A percentile compares a stretch with the other conserved stretches of the same genome.
phyloP scores from a whole-genome alignment of 2,888 invertebrate genomes.

The Cynaeus angustus region DNA sequence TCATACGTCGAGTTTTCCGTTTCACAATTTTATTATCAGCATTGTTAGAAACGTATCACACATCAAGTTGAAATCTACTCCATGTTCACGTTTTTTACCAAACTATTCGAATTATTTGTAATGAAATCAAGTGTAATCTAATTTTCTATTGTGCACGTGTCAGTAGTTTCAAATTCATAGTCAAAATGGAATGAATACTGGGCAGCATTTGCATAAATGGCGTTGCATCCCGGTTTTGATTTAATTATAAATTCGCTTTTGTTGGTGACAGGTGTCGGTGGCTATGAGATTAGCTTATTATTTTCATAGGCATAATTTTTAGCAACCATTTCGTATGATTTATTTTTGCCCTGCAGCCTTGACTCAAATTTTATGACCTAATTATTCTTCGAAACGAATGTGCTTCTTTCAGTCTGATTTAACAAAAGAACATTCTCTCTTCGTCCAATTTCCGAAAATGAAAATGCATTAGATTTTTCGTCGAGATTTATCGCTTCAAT shows the following conservation, averaged over 20 bases:
- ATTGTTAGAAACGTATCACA: too few species aligned
- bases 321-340: too few species aligned
- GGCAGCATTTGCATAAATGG: slow-evolving; percentile 23
- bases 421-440: neutral
- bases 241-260: slow-evolving; percentile 6
- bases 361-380: neutral
- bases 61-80: too few species aligned
- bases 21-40: too few species aligned
- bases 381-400: neutral
- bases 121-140: neutral
- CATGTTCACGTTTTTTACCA: too few species aligned
- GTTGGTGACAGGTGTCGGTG: neutral
- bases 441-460: slow-evolving; percentile 16
- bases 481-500: slow-evolving; percentile 23
- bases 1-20: neutral
- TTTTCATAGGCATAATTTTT: too few species aligned
- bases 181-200: slow-evolving; percentile 2
- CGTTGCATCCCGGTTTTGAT: neutral
- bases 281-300: too few species aligned
- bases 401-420: neutral
- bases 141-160: slow-evolving; percentile 16
- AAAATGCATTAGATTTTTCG: slow-evolving; percentile 24
- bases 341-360: too few species aligned
- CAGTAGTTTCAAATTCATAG: slow-evolving; percentile 8
- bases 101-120: neutral